These are phyloP conservation scores for Myotis brandtii DNA, from an alignment of 2,113 vertebrate species.

Conservation along the genomic window DNA sequence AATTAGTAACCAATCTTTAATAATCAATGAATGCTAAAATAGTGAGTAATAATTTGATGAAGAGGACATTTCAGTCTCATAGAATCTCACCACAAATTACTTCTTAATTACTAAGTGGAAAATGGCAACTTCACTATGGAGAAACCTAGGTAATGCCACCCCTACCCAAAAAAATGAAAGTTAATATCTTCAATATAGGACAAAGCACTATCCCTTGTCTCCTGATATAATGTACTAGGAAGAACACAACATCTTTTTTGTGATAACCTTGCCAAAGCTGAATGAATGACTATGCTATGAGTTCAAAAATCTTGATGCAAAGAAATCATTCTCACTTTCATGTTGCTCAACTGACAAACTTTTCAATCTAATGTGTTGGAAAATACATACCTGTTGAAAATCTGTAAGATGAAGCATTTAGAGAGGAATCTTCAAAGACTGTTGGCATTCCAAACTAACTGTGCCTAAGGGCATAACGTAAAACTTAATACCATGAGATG, in stretches of 20 bases:
- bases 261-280: background rate
- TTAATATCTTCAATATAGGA: background rate
- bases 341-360: background rate
- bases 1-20: background rate
- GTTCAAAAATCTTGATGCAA: background rate
- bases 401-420: background rate
- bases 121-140: background rate
- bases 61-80: background rate
- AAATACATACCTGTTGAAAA: background rate
- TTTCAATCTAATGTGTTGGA: background rate
- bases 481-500: background rate
- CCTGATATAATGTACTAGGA: background rate
- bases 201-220: background rate
- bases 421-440: background rate
- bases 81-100: background rate
- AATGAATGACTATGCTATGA: background rate
- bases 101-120: background rate
- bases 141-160: background rate
- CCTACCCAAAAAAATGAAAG: background rate
- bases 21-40: background rate
- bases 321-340: background rate
- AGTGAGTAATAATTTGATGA: background rate
- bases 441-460: background rate
- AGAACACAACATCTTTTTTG: background rate
- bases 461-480: background rate